Conservation (phyloP, 2,113 vertebrate genomes). For the Callocephalon fimbriatum region DNA sequence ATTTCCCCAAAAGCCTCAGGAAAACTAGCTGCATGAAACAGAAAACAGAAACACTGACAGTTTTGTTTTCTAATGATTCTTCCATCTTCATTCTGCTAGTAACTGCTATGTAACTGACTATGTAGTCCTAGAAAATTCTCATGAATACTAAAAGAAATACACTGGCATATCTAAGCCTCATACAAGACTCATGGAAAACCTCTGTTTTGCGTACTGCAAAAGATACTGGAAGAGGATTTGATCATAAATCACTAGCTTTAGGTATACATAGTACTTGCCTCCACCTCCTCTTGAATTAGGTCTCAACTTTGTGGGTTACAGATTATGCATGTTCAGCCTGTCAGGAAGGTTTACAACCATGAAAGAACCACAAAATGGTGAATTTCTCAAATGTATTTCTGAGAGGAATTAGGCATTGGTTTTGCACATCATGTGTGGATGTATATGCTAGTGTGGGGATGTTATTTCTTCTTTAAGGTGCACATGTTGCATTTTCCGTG, state of each 20-base stretch:
- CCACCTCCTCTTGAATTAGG: background rate
- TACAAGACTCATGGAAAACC: background rate
- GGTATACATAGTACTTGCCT: background rate
- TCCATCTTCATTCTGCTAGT: background rate
- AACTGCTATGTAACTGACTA: background rate
- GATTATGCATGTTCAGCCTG: background rate
- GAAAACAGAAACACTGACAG: background rate
- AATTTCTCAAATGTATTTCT: background rate
- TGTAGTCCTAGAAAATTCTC: background rate
- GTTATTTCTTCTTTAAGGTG: background rate
- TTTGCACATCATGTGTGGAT: background rate
- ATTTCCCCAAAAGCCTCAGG: background rate
- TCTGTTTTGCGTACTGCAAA: background rate
- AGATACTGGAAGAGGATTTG: background rate
- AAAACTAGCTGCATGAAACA: constrained; percentile 1
- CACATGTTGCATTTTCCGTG: background rate
- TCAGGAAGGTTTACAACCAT: background rate
- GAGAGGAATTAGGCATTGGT: background rate
- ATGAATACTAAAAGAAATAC: background rate
- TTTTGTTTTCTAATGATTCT: background rate
- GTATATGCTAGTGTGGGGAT: background rate
- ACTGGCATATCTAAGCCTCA: background rate
- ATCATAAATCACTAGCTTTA: background rate
- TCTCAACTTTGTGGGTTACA: background rate
- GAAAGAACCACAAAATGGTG: background rate